Percentiles rank a stretch among this genome's conserved stretches.
Evolutionary conservation across 92 coral and sea anemone species (phyloP).

Genomic region (Micromussa lordhowensis): DNA sequence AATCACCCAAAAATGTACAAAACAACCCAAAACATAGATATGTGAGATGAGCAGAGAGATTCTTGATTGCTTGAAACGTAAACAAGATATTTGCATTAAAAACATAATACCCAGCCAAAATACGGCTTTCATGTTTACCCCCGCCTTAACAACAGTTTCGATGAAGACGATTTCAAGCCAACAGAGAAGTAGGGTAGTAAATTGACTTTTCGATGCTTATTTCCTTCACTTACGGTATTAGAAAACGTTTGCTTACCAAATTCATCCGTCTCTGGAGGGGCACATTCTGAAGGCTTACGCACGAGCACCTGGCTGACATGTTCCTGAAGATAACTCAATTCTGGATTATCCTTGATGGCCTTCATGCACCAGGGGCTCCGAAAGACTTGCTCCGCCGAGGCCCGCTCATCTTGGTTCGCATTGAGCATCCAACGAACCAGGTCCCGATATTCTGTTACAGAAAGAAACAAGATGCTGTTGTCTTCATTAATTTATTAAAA

Average conservation of each 20-base stretch:
- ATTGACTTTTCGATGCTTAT: not conserved
- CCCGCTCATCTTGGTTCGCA: conserved; percentile 74
- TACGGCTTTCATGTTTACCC: too few species aligned
- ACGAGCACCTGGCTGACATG: not conserved
- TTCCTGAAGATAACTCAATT: conserved; percentile 22
- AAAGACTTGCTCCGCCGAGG: conserved; percentile 31
- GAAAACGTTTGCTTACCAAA: conserved; percentile 3
- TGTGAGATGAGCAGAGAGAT: too few species aligned
- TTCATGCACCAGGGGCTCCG: conserved; percentile 41
- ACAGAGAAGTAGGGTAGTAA: not conserved
- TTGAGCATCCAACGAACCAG: conserved; percentile 83
- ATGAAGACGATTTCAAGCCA: not conserved
- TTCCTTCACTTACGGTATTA: not conserved
- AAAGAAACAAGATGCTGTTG: not conserved
- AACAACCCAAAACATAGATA: too few species aligned
- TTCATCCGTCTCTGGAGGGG: conserved; percentile 27
- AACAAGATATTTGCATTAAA: too few species aligned
- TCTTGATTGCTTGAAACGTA: too few species aligned
- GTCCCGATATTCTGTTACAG: conserved; percentile 74
- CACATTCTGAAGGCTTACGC: conserved; percentile 43
- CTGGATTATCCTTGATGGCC: conserved; percentile 25
- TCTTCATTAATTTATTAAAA: not conserved
- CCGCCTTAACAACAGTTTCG: not conserved
- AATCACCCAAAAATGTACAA: too few species aligned
- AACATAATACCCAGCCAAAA: too few species aligned